A percentile compares a stretch with the other conserved stretches of the same genome.
These are phyloP conservation scores for Drosophila oshimai DNA, from an alignment of 1,140 invertebrate genomes.

Conservation along the genomic window DNA sequence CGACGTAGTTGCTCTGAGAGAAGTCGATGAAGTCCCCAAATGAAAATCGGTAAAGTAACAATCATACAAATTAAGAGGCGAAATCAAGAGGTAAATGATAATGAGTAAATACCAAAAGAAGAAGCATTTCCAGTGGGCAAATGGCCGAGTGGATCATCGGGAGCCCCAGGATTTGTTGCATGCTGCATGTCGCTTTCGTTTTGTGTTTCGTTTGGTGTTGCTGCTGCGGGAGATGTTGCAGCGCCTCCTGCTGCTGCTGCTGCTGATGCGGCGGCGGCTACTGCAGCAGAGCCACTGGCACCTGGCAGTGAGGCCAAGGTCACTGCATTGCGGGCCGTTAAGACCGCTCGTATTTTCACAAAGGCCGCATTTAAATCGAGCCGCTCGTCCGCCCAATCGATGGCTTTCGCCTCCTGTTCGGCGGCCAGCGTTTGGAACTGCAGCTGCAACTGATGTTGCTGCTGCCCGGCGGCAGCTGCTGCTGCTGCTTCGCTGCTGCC, in stretches of 20 bases:
- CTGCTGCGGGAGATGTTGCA: background rate
- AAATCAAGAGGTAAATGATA: conserved; percentile 40
- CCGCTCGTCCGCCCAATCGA: conserved; percentile 74
- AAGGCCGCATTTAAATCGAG: conserved; percentile 74
- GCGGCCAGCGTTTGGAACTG: conserved; percentile 70
- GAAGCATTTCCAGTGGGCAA: conserved; percentile 80
- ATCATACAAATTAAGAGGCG: conserved; percentile 28
- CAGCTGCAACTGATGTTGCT: conserved; percentile 58
- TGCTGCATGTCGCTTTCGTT: background rate
- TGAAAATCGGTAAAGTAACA: conserved; percentile 6
- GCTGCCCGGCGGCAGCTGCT: conserved; percentile 34
- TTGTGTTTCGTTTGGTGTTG: conserved; percentile 8
- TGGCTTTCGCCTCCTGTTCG: conserved; percentile 73
- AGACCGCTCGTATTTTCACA: conserved; percentile 73
- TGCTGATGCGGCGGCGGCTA: conserved; percentile 9
- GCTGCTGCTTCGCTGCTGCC: conserved; percentile 10
- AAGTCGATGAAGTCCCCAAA: background rate
- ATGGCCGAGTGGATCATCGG: conserved; percentile 72
- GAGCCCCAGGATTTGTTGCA: conserved; percentile 12
- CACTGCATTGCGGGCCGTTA: conserved; percentile 71
- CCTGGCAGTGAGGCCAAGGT: conserved; percentile 40
- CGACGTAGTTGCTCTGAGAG: conserved; percentile 67
- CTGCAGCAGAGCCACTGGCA: background rate
- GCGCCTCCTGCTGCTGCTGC: background rate
- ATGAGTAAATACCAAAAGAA: conserved; percentile 73